Evolutionary conservation across 2,797 vertebrate genomes (phyloP), one percentile per base, ranked within the genome.

Genomic region (Macropodus opercularis): DNA sequence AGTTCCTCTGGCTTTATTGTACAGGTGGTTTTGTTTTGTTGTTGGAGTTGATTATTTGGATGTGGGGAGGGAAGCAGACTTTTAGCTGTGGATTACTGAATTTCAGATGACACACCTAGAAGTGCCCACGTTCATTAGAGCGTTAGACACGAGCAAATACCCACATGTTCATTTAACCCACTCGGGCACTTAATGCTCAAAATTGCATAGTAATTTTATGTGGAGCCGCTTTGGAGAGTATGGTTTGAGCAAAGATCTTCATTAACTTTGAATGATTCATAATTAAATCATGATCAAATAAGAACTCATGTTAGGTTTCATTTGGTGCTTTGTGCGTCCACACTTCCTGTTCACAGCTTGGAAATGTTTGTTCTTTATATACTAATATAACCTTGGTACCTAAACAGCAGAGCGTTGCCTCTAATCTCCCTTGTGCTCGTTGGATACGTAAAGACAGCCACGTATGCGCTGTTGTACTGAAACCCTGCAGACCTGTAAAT

Each of bases 401-500:
- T 27, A 6, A 12, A 7, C 12, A 23, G 11, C 8, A 31, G 35
- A 34, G 14, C 32, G 17, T 40, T 22, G 27, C 17, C 8, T 31
- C 1, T 6, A n/a, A 21, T 34, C 31, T n/a, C 19, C 23, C 5
- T 5, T 17, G 14, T 8, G 1, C 4, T 3, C 1, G 15, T 18
- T 15, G 2, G 15, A 26, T 2, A 5, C 36, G 35, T 19, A 17
- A n/a, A 40, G 12, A 17, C n/a, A 8, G 27, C 34, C 9, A 12
- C 1, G 1, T 40, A 39, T 10, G 21, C n/a, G 2, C 22, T 13
- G 6, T 10, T 3, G 34, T 2, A 0, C 24, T 34, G 40, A 43
- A 63, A 34, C 9, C 6, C 1, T 29, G 32, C 47, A 36, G 59
- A 69, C 83, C 50, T 38, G 64, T 81, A 59, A 64, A 77, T 63